Conservation (phyloP, 35 echinoderm and acorn worm species). For the Anneissia japonica region DNA sequence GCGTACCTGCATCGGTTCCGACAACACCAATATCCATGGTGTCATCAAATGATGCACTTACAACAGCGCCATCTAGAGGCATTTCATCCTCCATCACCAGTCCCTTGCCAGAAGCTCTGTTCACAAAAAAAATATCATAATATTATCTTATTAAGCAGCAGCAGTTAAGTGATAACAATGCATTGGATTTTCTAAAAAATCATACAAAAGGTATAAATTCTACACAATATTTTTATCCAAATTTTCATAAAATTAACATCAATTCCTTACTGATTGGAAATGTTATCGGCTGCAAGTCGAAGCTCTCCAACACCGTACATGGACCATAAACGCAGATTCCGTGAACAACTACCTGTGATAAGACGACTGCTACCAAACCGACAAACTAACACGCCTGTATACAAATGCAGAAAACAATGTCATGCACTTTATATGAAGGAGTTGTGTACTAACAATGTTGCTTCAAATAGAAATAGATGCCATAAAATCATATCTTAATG, state of each 20-base stretch:
- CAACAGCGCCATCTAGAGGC: constrained; percentile 81
- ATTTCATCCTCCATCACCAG: constrained; percentile 99
- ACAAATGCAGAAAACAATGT: no score
- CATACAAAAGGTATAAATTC: no score
- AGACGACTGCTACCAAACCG: constrained; percentile 93
- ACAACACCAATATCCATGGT: constrained; percentile 94
- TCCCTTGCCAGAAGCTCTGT: constrained; percentile 30
- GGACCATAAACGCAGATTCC: constrained; percentile 77
- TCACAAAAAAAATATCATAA: no score
- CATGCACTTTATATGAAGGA: not conserved
- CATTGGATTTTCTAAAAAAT: no score
- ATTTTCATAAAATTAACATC: not conserved
- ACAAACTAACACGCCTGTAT: constrained; percentile 71
- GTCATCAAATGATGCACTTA: constrained; percentile 78
- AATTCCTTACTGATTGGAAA: not conserved
- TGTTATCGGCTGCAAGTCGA: constrained; percentile 40
- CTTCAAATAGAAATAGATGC: no score
- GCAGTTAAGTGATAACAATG: no score
- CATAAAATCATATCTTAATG: no score
- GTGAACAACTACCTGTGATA: constrained; percentile 82
- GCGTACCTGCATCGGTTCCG: constrained; percentile 68
- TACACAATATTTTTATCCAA: no score
- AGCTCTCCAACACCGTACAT: constrained; percentile 88
- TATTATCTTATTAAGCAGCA: no score
- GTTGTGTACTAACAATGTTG: no score